These are phyloP conservation scores for Drosophila nikananu DNA, from an alignment of 1,140 invertebrate genomes.

Conservation along the genomic window DNA sequence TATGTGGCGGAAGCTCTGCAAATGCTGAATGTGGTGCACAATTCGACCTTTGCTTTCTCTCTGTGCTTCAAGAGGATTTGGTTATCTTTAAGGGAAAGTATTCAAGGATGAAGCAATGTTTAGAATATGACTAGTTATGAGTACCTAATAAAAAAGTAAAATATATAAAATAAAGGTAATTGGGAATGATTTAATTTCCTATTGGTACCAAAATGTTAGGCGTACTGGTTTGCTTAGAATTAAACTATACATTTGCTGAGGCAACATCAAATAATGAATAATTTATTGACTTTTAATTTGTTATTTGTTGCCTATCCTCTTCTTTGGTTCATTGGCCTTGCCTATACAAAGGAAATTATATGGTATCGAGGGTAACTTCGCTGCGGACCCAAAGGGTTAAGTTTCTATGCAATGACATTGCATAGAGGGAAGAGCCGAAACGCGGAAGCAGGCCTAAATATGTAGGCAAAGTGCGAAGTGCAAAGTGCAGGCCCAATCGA, in stretches of 20 bases:
- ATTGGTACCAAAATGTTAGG: no score
- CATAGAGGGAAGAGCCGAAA: background rate
- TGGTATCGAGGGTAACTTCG: no score
- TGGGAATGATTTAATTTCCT: background rate
- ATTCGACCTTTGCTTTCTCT: conserved; percentile 22
- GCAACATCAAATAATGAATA: background rate
- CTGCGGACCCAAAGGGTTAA: conserved; percentile 28
- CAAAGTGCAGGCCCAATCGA: conserved; percentile 59
- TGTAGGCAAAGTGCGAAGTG: conserved; percentile 49
- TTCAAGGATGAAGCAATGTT: conserved; percentile 1
- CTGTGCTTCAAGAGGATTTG: conserved; percentile 6
- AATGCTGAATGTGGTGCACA: conserved; percentile 35
- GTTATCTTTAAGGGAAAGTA: conserved; percentile 14
- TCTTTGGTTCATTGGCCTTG: conserved; percentile 24
- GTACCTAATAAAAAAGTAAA: background rate
- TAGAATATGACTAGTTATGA: background rate
- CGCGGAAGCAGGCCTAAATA: conserved; percentile 26
- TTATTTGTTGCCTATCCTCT: background rate
- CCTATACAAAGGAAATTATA: background rate
- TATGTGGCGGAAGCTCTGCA: conserved; percentile 41
- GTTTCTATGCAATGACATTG: conserved; percentile 55
- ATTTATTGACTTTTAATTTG: conserved; percentile 3
- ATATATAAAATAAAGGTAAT: background rate
- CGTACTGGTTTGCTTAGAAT: background rate
- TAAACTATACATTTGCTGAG: background rate